A percentile compares a stretch with the other conserved stretches of the same genome.
Conservation (phyloP, 2,113 vertebrate species). For the Myocastor coypus region DNA sequence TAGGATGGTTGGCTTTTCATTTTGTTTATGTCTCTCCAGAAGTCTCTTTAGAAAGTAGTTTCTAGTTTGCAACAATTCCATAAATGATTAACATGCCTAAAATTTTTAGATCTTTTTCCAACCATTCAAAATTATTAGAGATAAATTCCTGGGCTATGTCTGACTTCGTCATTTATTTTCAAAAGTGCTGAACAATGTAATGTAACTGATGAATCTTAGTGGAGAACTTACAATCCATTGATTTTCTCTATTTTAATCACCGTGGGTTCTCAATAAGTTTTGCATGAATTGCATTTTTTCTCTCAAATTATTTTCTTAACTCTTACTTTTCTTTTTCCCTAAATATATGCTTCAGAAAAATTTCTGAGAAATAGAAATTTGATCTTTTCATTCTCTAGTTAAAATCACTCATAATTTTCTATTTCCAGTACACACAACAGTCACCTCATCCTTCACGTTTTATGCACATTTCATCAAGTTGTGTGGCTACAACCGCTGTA, state of each 20-base stretch:
- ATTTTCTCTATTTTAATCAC: constrained; percentile 54
- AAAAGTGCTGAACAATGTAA: constrained; percentile 21
- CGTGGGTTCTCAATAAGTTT: constrained; percentile 30
- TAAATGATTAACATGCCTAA: background rate
- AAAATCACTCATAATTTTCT: constrained; percentile 31
- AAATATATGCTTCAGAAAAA: constrained; percentile 32
- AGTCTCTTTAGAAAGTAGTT: background rate
- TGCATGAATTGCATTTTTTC: constrained; percentile 49
- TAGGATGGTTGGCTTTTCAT: constrained; percentile 1
- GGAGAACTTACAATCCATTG: constrained; percentile 27
- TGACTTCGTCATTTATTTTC: constrained; percentile 47
- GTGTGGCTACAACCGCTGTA: background rate
- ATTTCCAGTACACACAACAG: background rate
- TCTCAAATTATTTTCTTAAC: constrained; percentile 42
- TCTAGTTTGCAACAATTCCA: background rate
- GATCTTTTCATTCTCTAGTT: background rate
- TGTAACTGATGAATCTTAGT: constrained; percentile 45
- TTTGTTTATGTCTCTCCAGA: background rate
- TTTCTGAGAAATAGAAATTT: constrained; percentile 28
- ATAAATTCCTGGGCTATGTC: background rate
- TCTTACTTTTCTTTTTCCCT: background rate
- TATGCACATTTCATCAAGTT: background rate
- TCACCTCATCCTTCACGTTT: background rate
- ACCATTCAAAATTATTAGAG: constrained; percentile 18
- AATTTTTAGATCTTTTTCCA: constrained; percentile 11